Base-by-base conservation (phyloP, 1,140 invertebrate genomes). In the Orussus abietinus region DNA sequence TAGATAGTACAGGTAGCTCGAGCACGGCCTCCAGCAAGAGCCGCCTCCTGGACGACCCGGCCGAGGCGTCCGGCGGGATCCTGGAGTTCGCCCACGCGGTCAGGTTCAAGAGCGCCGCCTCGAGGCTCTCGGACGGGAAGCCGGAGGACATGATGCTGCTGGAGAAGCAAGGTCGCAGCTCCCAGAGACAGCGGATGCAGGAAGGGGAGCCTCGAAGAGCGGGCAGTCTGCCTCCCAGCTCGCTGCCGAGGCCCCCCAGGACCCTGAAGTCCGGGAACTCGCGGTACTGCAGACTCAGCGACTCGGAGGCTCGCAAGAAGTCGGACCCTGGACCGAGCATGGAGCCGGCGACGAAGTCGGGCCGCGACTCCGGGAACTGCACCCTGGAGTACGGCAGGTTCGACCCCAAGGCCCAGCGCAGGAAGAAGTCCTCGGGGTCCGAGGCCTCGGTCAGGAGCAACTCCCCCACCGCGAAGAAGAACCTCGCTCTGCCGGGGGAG, bases 161-260 rank as follows among this genome's bases (percentile, higher is more conserved):
- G 44, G 85, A 87, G 64, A 84, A 85, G 40, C 85, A 87, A 53
- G 85, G 85, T 0, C 72, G 84, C 14, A 83, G 82, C 38, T 86
- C 84, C 4, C 85, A 86, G 62, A 78, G 83, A 47, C 83, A 86
- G 48, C 64, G 81, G n/a, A 82, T 80, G 76, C 71, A 76, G 30
- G 75, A 77, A 43, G 66, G 60, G 2, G 70, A 71, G 26, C 66
- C 66, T 5, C 62, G 62, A 6, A 53, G 74, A 9, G 70, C 74
- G 12, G 74, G 73, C 0, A 78, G 76, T 53, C 74, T 83, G 18
- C 81, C 84, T 2, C 83, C 82, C 1, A 83, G 81, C 31, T 79
- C 78, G 20, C 49, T 85, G 29, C 83, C 83, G 1, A 72, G 83
- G 18, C 83, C 84, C 0, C 82, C 82, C 13, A 64, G 81, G 34